These are phyloP conservation scores for Onychomys leucogaster DNA, from an alignment of 2,797 vertebrate genomes.

Conservation along the genomic window DNA sequence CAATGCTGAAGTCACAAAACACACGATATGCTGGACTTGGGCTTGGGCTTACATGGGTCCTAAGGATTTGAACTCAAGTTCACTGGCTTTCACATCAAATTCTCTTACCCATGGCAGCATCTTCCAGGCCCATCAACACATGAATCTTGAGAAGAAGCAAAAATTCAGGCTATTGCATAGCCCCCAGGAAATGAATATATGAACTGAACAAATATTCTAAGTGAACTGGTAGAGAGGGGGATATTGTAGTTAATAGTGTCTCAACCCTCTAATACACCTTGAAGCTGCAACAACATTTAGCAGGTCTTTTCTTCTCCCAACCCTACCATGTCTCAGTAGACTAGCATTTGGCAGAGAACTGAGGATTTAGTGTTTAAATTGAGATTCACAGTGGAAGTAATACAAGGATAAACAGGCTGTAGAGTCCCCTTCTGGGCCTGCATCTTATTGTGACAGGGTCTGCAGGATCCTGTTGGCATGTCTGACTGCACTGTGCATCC, in stretches of 20 bases:
- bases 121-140: background rate
- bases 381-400: background rate
- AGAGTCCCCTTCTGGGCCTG: background rate
- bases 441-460: background rate
- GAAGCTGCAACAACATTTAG: background rate
- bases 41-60: background rate
- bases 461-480: background rate
- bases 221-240: background rate
- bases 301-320: background rate
- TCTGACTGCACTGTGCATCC: background rate
- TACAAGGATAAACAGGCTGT: background rate
- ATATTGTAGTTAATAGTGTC: too few species aligned
- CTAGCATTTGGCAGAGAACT: background rate
- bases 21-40: background rate
- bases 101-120: background rate
- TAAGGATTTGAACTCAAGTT: background rate
- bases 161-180: background rate
- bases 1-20: background rate
- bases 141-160: background rate
- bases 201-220: background rate
- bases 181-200: background rate
- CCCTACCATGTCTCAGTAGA: background rate
- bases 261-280: background rate
- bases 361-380: background rate
- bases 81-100: background rate